Evolutionary conservation across 2,797 vertebrate genomes (phyloP).

Genomic region (Amphiprion clarkii): DNA sequence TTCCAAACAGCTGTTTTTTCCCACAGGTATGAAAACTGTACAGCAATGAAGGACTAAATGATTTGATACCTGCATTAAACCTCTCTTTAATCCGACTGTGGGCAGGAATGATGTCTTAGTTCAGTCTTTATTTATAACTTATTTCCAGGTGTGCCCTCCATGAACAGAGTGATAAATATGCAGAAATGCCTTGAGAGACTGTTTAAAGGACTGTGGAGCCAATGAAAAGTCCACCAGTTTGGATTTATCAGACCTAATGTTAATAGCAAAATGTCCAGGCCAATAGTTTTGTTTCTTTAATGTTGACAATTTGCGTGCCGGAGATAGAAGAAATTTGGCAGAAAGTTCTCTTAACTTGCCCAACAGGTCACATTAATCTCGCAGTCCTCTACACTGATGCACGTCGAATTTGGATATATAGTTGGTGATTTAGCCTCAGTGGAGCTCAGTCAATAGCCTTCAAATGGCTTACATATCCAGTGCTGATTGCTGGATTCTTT

Average conservation of each 20-base stretch:
- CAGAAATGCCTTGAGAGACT: no score
- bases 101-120: neutral
- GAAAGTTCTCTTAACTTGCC: neutral
- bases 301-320: neutral
- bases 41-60: neutral
- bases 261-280: constrained; percentile 1
- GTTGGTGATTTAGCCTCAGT: neutral
- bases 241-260: neutral
- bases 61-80: constrained; percentile 15
- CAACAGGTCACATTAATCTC: neutral
- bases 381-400: constrained; percentile 1
- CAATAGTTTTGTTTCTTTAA: neutral
- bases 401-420: constrained; percentile 24
- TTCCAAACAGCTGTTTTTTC: constrained; percentile 34
- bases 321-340: constrained; percentile 20
- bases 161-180: no score
- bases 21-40: constrained; percentile 11
- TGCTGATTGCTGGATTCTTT: constrained; percentile 7
- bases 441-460: neutral
- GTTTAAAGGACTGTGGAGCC: neutral
- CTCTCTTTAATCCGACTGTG: constrained; percentile 10
- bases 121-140: constrained; percentile 3
- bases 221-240: no score
- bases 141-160: constrained; percentile 4
- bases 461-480: neutral